Conservation (phyloP, 2,113 vertebrate genomes). For the Peromyscus californicus region DNA sequence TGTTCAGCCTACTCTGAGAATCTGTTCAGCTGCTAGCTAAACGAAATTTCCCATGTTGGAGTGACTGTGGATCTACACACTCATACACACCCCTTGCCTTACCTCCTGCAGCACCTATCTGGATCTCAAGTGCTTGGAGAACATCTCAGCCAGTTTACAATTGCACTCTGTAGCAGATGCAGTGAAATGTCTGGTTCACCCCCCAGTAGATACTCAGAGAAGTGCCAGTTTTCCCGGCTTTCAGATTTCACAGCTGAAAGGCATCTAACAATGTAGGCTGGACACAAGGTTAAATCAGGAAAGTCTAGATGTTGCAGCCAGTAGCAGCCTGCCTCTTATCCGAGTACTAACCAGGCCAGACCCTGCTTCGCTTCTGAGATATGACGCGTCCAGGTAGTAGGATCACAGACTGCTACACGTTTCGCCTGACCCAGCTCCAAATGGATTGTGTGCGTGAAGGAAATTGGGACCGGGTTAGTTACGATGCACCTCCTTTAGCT, state of each 20-base stretch:
- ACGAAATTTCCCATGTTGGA: neutral
- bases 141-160: neutral
- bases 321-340: constrained; percentile 1
- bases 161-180: neutral
- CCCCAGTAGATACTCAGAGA: neutral
- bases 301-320: neutral
- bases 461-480: neutral
- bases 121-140: neutral
- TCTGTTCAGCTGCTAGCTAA: neutral
- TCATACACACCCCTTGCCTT: neutral
- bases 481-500: neutral
- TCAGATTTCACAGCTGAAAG: neutral
- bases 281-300: neutral
- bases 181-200: neutral
- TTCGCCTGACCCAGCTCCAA: neutral
- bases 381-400: neutral
- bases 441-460: neutral
- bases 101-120: neutral
- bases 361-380: neutral
- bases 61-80: neutral
- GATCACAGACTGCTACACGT: neutral
- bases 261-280: neutral
- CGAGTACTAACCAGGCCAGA: neutral
- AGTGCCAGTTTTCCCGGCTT: neutral
- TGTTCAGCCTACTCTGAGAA: neutral